Evolutionary conservation across 2,888 invertebrate species (phyloP).

Genomic region (Schizaphis graminum): DNA sequence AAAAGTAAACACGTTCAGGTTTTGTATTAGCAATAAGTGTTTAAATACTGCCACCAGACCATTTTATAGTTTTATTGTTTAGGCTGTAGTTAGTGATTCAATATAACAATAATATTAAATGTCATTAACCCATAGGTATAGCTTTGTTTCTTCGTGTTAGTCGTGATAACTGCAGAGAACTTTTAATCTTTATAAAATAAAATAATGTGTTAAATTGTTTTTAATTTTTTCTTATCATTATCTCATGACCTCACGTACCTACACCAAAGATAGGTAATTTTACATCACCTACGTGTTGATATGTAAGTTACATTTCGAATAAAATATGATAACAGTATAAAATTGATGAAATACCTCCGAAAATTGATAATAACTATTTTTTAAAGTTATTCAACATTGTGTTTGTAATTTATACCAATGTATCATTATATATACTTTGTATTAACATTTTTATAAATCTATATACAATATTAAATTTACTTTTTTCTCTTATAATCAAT

Average conservation of each 20-base stretch:
- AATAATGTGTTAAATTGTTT: neutral
- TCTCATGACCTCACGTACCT: neutral
- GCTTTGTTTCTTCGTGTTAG: neutral
- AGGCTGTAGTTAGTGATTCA: slow-evolving; percentile 38
- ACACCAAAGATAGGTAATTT: neutral
- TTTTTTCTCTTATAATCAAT: neutral
- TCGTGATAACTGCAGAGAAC: neutral
- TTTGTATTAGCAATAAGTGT: slow-evolving; percentile 37
- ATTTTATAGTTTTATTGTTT: slow-evolving; percentile 57
- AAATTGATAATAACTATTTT: neutral
- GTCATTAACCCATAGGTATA: slow-evolving; percentile 53
- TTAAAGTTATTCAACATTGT: neutral
- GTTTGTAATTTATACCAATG: neutral
- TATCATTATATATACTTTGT: neutral
- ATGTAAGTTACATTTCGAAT: slow-evolving; percentile 18
- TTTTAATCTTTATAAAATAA: neutral
- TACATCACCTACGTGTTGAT: slow-evolving; percentile 36
- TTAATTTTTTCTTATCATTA: slow-evolving; percentile 18
- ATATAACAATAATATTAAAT: slow-evolving; percentile 48
- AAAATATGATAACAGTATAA: neutral
- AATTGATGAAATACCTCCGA: neutral
- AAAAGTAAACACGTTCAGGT: slow-evolving; percentile 42
- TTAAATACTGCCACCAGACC: slow-evolving; percentile 50
- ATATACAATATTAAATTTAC: neutral
- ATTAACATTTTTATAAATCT: neutral